Evolutionary conservation across 2,797 vertebrate genomes (phyloP).

Genomic region (Sphaeramia orbicularis): DNA sequence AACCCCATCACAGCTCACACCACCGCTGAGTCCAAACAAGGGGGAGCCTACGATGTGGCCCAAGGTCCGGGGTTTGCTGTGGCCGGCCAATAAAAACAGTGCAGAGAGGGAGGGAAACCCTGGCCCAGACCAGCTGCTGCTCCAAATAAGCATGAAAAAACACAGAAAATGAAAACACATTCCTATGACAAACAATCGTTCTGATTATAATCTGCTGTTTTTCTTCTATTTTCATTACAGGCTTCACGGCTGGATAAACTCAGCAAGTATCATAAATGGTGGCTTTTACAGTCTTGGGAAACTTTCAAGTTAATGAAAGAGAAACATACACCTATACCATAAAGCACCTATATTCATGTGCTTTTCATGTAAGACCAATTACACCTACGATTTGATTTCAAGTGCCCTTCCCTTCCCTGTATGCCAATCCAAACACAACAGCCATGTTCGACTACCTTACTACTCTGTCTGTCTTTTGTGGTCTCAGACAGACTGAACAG

Average conservation of each 20-base stretch:
- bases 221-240: slow-evolving; percentile 57
- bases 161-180: slow-evolving; percentile 67
- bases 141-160: slow-evolving; percentile 76
- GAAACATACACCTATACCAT: slow-evolving; percentile 18
- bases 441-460: slow-evolving; percentile 23
- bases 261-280: slow-evolving; percentile 43
- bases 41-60: slow-evolving; percentile 71
- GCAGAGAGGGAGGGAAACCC: slow-evolving; percentile 78
- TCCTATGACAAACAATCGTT: slow-evolving; percentile 63
- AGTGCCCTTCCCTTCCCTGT: slow-evolving; percentile 2
- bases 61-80: slow-evolving; percentile 61
- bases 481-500: slow-evolving; percentile 62
- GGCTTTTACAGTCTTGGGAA: slow-evolving; percentile 43
- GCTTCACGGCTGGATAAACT: slow-evolving; percentile 53
- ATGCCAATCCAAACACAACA: slow-evolving; percentile 11
- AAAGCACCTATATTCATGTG: slow-evolving; percentile 9
- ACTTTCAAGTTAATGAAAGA: slow-evolving; percentile 44
- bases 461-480: slow-evolving; percentile 48
- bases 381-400: slow-evolving; percentile 18
- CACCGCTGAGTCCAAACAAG: slow-evolving; percentile 76
- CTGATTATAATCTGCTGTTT: slow-evolving; percentile 65
- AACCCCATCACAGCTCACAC: slow-evolving; percentile 66
- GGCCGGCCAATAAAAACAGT: slow-evolving; percentile 80
- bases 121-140: slow-evolving; percentile 78
- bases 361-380: slow-evolving; percentile 20